Evolutionary conservation across 2,888 invertebrate genomes (phyloP).

Genomic region (Hetaerina titia): DNA sequence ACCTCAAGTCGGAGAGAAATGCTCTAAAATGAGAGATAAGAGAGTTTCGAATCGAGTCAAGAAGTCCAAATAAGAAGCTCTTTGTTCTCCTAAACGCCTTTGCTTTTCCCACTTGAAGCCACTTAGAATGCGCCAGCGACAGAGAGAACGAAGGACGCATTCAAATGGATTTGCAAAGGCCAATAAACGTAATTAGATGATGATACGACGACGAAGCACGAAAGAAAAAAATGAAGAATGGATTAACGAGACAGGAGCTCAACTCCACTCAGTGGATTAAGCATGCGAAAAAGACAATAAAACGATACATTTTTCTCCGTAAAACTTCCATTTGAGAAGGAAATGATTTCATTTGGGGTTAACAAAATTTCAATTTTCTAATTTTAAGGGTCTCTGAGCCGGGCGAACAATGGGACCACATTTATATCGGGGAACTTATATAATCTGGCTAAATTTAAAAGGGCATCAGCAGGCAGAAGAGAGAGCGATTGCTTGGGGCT

Average conservation of each 20-base stretch:
- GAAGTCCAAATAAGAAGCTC: too few relatives aligned
- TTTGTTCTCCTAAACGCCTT: too few relatives aligned
- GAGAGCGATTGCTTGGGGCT: not conserved
- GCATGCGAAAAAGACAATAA: not conserved
- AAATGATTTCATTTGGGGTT: not conserved
- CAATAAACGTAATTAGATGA: not conserved
- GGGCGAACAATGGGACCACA: not conserved
- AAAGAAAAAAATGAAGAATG: not conserved
- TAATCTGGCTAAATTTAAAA: not conserved
- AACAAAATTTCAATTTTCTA: not conserved
- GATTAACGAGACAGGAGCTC: not conserved
- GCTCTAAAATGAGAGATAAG: too few relatives aligned
- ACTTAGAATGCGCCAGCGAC: too few relatives aligned
- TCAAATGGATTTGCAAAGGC: not conserved
- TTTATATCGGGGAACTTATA: not conserved
- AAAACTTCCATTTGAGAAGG: not conserved
- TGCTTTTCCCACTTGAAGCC: too few relatives aligned
- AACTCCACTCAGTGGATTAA: not conserved
- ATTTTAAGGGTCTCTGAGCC: not conserved
- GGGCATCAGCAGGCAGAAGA: not conserved
- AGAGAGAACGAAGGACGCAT: not conserved
- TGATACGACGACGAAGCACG: not conserved
- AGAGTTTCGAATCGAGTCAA: too few relatives aligned
- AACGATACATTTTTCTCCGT: too few relatives aligned
- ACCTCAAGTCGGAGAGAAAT: too few relatives aligned